Evolutionary conservation across 2,797 vertebrate species (phyloP), one percentile per base, ranked within the genome.

Genomic region (Mastacembelus armatus): DNA sequence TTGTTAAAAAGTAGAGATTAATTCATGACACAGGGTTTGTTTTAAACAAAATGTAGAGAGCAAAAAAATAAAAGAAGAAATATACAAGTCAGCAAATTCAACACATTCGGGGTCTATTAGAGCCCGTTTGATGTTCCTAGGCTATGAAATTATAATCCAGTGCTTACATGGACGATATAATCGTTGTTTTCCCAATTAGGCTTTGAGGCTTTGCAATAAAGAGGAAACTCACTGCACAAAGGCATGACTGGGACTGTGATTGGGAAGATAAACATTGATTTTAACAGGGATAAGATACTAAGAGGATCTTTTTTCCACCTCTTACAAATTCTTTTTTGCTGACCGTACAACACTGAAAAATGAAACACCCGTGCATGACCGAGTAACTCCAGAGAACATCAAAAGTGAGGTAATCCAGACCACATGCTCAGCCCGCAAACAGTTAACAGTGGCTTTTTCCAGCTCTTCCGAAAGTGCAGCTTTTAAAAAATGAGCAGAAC

Each of bases 351-450:
- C 50, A 21, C 30, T 66, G 74, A 84, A 86, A 82, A 91, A 88
- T 85, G 80, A 91, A 89, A 91, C 81, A 85, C 78, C 75, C 80
- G 56, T 76, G 91, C 91, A 92, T 92, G 90, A 90, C 90, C 86
- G 93, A 94, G 94, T 89, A 91, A 94, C 94, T 94, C 92, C 84
- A 72, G 78, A 77, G 70, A 82, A 88, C 73, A 80, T 84, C 77
- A 79, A 64, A 83, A 50, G 80, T 89, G 94, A 93, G 91, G 93
- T 95, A 96, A 97, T 97, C 94, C 94, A 92, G 93, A 96, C 93
- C 95, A 96, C 95, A 97, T 96, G 96, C 94, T 94, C 94, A 90
- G 95, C 92, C 91, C 89, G 90, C 95, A 95, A 96, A 96, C 93
- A 91, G 96, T 98, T 97, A 97, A 97, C 93, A 91, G 92, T 69